Conservation (phyloP, 2,113 vertebrate species). For the Xyliphius kryptos region DNA sequence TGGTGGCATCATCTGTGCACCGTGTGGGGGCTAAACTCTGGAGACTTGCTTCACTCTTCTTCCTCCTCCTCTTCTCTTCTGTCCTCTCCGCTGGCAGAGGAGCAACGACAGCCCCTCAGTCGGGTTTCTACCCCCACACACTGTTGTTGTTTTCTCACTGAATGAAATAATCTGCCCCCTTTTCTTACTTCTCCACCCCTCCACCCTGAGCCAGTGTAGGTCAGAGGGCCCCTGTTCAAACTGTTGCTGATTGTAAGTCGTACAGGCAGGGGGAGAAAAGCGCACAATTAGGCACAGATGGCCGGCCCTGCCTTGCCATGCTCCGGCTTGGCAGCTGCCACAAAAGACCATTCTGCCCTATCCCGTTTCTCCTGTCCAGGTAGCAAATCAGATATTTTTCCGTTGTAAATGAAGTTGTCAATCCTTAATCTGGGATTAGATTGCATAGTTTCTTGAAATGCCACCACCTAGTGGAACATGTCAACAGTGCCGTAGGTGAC, state of each 20-base stretch:
- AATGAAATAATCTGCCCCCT: slow-evolving; percentile 71
- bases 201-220: slow-evolving; percentile 67
- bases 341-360: slow-evolving; percentile 32
- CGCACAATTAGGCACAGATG: slow-evolving; percentile 75
- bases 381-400: slow-evolving; percentile 34
- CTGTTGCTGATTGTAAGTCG: slow-evolving; percentile 73
- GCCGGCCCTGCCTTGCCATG: slow-evolving; percentile 58
- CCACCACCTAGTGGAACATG: no score
- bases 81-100: no score
- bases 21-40: slow-evolving; percentile 31
- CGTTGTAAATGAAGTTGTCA: no score
- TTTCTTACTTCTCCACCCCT: slow-evolving; percentile 59
- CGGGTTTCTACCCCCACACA: no score
- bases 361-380: slow-evolving; percentile 28
- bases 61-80: slow-evolving; percentile 7
- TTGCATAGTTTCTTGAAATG: no score
- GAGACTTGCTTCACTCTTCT: slow-evolving; percentile 25
- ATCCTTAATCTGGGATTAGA: no score
- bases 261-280: slow-evolving; percentile 59
- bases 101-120: no score
- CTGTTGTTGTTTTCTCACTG: slow-evolving; percentile 72
- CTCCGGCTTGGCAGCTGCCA: slow-evolving; percentile 30
- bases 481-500: no score
- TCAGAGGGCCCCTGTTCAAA: slow-evolving; percentile 68
- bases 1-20: slow-evolving; percentile 36